Evolutionary conservation across 2,113 vertebrate species (phyloP).

Genomic region (Barbus barbus): DNA sequence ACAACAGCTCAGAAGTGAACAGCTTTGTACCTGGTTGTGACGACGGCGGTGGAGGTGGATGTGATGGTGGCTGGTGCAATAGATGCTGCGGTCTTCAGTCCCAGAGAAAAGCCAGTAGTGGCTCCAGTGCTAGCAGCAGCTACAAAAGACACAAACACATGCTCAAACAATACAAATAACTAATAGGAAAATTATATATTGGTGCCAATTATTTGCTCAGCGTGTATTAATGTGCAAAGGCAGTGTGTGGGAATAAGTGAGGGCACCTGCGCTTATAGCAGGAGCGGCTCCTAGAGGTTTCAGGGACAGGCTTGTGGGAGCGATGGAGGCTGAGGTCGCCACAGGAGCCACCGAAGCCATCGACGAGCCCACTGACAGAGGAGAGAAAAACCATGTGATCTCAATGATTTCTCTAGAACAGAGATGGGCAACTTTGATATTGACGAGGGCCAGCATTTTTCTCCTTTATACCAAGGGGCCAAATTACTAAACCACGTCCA

Average conservation of each 20-base stretch:
- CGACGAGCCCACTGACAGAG: slow-evolving; percentile 49
- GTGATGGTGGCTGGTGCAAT: slow-evolving; percentile 43
- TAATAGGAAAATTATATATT: not conserved
- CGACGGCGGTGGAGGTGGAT: slow-evolving; percentile 35
- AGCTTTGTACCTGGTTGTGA: slow-evolving; percentile 50
- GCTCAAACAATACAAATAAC: not conserved
- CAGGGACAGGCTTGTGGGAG: slow-evolving; percentile 67
- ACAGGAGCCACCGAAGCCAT: slow-evolving; percentile 43
- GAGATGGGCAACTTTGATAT: no score
- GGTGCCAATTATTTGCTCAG: not conserved
- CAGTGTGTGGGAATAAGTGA: no score
- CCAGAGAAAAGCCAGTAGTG: slow-evolving; percentile 75
- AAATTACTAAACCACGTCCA: no score
- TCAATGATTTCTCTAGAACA: not conserved
- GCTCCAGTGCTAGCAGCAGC: slow-evolving; percentile 63
- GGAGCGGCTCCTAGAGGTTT: slow-evolving; percentile 69
- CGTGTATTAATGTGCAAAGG: not conserved
- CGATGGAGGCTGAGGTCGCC: slow-evolving; percentile 52
- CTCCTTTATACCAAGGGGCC: no score
- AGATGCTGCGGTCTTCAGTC: slow-evolving; percentile 73
- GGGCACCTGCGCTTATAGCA: slow-evolving; percentile 35
- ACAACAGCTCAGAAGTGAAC: no score
- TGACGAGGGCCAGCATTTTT: no score
- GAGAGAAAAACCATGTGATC: not conserved
- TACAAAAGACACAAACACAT: slow-evolving; percentile 38